phyloP scores from a whole-genome alignment of 2,888 invertebrate genomes.

The Bibio marci region DNA sequence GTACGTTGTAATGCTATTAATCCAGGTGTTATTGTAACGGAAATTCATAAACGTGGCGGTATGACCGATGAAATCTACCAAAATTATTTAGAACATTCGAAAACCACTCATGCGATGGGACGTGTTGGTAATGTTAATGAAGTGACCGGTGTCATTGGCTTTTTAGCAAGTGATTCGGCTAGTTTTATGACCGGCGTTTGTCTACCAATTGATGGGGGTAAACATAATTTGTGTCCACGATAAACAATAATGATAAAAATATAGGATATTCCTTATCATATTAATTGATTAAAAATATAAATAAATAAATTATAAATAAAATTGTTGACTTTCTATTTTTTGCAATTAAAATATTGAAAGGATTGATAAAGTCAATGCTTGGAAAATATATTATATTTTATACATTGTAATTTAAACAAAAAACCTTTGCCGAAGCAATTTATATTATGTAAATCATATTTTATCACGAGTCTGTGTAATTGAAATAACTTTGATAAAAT shows the following conservation, averaged over 20 bases:
- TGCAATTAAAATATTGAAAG: too few relatives aligned
- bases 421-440: too few relatives aligned
- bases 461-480: too few relatives aligned
- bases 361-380: too few relatives aligned
- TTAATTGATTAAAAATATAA: too few relatives aligned
- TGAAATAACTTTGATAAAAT: too few relatives aligned
- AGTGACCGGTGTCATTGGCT: constrained; percentile 79
- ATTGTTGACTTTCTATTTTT: too few relatives aligned
- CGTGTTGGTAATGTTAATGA: constrained; percentile 70
- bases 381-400: too few relatives aligned
- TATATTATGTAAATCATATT: too few relatives aligned
- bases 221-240: constrained; percentile 85
- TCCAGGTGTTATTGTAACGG: constrained; percentile 82
- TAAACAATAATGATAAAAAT: constrained; percentile 31
- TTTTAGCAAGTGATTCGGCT: constrained; percentile 73
- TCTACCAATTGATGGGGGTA: constrained; percentile 85
- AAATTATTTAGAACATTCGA: constrained; percentile 66
- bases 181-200: constrained; percentile 83
- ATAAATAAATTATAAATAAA: too few relatives aligned
- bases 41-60: constrained; percentile 74
- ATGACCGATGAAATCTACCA: constrained; percentile 64
- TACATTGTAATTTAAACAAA: too few relatives aligned
- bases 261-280: too few relatives aligned
- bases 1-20: constrained; percentile 85
- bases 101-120: constrained; percentile 82